Base-by-base conservation (phyloP, 2,888 invertebrate genomes). In the Apodemia duryi region DNA sequence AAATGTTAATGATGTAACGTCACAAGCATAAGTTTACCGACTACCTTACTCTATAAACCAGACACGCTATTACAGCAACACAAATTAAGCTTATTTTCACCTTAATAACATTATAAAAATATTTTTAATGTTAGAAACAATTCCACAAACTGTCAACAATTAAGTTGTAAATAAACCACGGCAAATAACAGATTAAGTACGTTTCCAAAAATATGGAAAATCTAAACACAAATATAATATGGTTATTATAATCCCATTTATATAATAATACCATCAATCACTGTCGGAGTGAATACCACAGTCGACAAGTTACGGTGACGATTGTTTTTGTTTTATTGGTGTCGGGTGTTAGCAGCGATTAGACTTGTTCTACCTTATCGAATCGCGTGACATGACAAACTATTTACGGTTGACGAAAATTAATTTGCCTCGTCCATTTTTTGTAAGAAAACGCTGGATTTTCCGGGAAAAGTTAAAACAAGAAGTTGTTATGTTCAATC, bases 321-420 rank as follows among this genome's bases (percentile, higher is more conserved):
- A 54, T 54, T 54, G 54, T 54, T 54, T 54, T 54, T 54, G 54
- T 54, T 54, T 54, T 54, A 54, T 54, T 54, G 54, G 28, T 54
- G 54, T 29, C 54, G 28, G 54, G 21, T 54, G 54, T 54, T 54
- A 54, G 54, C 10, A 29, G 54, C 54, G 54, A 54, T 54, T 54
- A 54, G 54, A 54, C 29, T 54, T 10, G 28, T 54, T 28, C 54
- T 11, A 29, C 28, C 54, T 54, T 54, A 54, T 29, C 54, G 10
- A 54, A 54, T 54, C 10, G 43, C 43, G 54, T 54, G 54, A 54
- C 54, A 54, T 54, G 54, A 54, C 54, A 54, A 29, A 28, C 54
- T 28, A 54, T 54, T 51, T 54, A 29, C 29, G 29, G 29, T 9
- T 54, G 29, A 29, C 21, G 9, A 28, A 54, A 54, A 28, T 54